Base-by-base conservation (phyloP, 1,140 invertebrate species). In the Meloidogyne exigua region DNA sequence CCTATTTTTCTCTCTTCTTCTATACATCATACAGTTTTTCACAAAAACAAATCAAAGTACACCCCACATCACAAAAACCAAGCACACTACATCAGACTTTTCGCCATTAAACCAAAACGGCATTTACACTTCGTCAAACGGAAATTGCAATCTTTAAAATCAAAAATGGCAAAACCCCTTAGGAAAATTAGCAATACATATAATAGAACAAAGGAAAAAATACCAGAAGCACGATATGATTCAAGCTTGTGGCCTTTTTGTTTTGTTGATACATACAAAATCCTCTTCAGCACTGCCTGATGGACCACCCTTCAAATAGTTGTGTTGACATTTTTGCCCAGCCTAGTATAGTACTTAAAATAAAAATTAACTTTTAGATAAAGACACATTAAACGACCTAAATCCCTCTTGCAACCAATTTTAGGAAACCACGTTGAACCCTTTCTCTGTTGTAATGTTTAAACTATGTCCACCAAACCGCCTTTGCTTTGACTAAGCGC, bases 381-480 rank as follows among this genome's bases (percentile, higher is more conserved):
- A 0, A 99, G 90, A 72, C 97, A 90, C 0, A 97, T 99, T 7
- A 99, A 89, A 32, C 96, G 90, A 10, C 97, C 97, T 63, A 99
- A 90, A 90, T 99, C 99, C 89, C 99, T 99, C 88, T 99, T 99
- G 88, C 96, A 99, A 0, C 99, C 97, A 1, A 96, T 99, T 89
- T 99, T 99, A 88, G 99, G 96, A 23, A 99, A 10, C 90, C 90
- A 74, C 90, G 84, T 28, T 90, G 78, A 73, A 90, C 90, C 79
- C 97, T 90, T 89, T 99, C 97, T 26, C 97, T 91, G 89, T 99
- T 99, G 88, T 99, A 99, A 89, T 99, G 97, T 1, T 96, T 96
- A 0, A 96, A 99, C 88, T 99, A 99, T 0, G 97, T 99, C 97
- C 97, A 99, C 97, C 97, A 99, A 89, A 99, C 97, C 0, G 97